Base-by-base conservation (phyloP, 2,888 invertebrate genomes). In the Diaphora mendica region DNA sequence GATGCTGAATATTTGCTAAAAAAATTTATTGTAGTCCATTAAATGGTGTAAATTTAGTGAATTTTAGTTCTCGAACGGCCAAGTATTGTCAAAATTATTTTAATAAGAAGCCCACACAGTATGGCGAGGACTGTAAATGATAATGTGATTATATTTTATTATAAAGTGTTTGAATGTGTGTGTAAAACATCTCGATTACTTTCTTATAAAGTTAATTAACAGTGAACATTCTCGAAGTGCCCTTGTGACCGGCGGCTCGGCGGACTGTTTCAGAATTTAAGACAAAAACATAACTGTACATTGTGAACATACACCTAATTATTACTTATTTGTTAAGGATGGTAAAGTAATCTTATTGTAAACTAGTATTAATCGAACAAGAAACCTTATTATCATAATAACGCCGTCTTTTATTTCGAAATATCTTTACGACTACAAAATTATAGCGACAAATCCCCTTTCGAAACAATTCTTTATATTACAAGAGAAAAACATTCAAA, bases 331-430 rank as follows among this genome's bases (percentile, higher is more conserved):
- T 83, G 81, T 78, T 93, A 93, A 94, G 92, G 88, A 91, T 91
- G 91, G 91, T 93, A 93, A 93, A 91, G 91, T 95, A 95, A 95
- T 94, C 93, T 95, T 95, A 95, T 92, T 95, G 94, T 95, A 95
- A 94, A 94, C 91, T 95, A 95, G 95, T 86, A 94, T 92, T 95
- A 94, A 94, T 94, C 94, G 90, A 95, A 95, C 94, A 95, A 95
- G 92, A 95, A 95, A 95, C 95, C 95, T 95, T 95, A 95, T 95
- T 95, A 95, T 95, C 95, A 95, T 95, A 95, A 93, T 93, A 94
- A 86, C 77, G 74, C 75, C 88, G 91, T 90, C 92, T 95, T 95
- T 95, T 89, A 94, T 94, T 95, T 91, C 59, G 5, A 30, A 62
- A 9, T 0, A 13, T 30, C 30, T 59, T 59, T 3, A 48, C 3